A percentile compares a stretch with the other conserved stretches of the same genome.
Conservation (phyloP, 2,888 invertebrate species). For the Vanessa cardui region DNA sequence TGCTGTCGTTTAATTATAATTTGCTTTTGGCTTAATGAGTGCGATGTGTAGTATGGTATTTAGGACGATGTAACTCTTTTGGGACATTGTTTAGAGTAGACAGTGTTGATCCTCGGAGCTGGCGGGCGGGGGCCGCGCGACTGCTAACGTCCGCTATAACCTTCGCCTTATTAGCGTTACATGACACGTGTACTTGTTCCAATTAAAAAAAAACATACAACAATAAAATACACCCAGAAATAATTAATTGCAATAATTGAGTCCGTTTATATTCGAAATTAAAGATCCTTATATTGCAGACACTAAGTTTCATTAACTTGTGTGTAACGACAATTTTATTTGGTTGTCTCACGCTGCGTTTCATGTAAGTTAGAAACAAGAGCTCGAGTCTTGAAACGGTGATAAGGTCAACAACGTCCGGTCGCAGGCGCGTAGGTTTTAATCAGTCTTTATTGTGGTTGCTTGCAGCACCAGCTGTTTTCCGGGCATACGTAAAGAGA, state of each 20-base stretch:
- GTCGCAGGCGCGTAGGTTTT: constrained; percentile 58
- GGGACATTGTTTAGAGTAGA: constrained; percentile 22
- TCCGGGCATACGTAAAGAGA: constrained; percentile 83
- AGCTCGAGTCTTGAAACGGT: constrained; percentile 34
- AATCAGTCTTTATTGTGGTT: constrained; percentile 73
- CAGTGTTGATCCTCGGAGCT: constrained; percentile 51
- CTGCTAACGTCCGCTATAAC: constrained; percentile 48
- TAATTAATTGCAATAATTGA: too few relatives aligned
- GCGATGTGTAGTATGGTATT: constrained; percentile 16
- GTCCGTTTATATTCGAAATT: too few relatives aligned
- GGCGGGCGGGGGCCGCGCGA: constrained; percentile 57
- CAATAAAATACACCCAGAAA: too few relatives aligned
- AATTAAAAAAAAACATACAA: neutral
- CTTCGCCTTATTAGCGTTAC: constrained; percentile 33
- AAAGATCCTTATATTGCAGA: too few relatives aligned
- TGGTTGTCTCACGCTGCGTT: too few relatives aligned
- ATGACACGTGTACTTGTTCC: constrained; percentile 27
- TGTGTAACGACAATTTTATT: too few relatives aligned
- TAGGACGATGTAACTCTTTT: constrained; percentile 4
- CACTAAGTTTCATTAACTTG: too few relatives aligned
- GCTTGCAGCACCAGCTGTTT: constrained; percentile 87
- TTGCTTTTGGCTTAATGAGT: constrained; percentile 34
- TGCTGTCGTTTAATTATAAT: constrained; percentile 26
- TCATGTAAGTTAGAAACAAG: neutral
- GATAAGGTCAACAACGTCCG: constrained; percentile 44